Conservation (phyloP, 1,140 invertebrate genomes). For the Cyrtorhinus lividipennis region DNA sequence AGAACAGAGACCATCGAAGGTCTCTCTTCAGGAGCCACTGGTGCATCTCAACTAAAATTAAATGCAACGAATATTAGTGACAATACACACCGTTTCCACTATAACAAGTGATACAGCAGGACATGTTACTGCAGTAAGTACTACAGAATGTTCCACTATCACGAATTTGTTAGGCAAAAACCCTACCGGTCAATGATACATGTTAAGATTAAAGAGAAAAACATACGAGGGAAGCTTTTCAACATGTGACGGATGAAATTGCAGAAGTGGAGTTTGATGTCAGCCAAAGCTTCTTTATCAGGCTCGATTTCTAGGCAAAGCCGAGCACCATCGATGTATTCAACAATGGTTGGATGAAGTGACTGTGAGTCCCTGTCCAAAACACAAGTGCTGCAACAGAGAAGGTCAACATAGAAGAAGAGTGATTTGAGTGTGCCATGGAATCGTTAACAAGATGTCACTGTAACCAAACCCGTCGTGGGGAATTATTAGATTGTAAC, state of each 20-base stretch:
- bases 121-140: no score
- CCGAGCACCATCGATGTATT: slow-evolving; percentile 89
- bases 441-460: neutral
- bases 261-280: slow-evolving; percentile 87
- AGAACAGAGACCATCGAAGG: slow-evolving; percentile 71
- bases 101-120: neutral
- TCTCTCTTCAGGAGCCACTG: slow-evolving; percentile 73
- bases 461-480: neutral
- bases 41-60: slow-evolving; percentile 70
- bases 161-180: no score
- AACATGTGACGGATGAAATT: slow-evolving; percentile 88
- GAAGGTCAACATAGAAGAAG: no score
- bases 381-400: slow-evolving; percentile 50
- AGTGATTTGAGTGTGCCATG: no score
- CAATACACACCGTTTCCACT: neutral
- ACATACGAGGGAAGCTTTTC: slow-evolving; percentile 75
- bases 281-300: slow-evolving; percentile 67
- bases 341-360: slow-evolving; percentile 74
- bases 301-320: slow-evolving; percentile 81
- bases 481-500: no score
- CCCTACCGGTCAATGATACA: no score
- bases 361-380: slow-evolving; percentile 68
- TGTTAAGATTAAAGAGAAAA: no score
- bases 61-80: neutral
- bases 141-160: no score